These are phyloP conservation scores for Epirrhoe tristata DNA, from an alignment of 2,888 invertebrate species.

Conservation along the genomic window DNA sequence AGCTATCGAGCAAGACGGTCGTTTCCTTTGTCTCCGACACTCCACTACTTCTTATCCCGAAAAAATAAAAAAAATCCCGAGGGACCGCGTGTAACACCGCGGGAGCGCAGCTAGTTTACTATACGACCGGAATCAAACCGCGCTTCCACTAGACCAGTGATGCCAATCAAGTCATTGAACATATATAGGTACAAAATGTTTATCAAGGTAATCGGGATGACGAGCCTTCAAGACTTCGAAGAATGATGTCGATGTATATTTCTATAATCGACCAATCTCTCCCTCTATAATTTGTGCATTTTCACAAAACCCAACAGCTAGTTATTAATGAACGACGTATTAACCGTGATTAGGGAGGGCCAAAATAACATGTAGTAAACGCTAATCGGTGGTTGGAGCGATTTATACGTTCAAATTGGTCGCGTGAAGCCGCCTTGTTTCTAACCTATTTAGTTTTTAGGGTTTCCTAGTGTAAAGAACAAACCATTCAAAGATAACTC, in stretches of 20 bases:
- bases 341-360: conserved; percentile 46
- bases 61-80: too few relatives aligned
- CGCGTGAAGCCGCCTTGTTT: conserved; percentile 35
- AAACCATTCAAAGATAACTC: background rate
- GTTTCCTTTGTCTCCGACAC: too few relatives aligned
- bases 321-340: conserved; percentile 48
- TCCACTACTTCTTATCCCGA: too few relatives aligned
- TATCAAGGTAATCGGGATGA: background rate
- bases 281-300: conserved; percentile 38
- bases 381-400: conserved; percentile 43
- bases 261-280: conserved; percentile 19
- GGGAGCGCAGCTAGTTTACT: too few relatives aligned
- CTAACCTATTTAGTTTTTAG: background rate
- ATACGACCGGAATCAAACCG: too few relatives aligned
- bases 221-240: conserved; percentile 24
- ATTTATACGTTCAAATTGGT: conserved; percentile 45
- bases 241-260: conserved; percentile 31
- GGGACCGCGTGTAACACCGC: too few relatives aligned
- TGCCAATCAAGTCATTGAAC: too few relatives aligned
- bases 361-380: conserved; percentile 45
- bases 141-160: too few relatives aligned
- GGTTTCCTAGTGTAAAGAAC: background rate
- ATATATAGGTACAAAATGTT: too few relatives aligned
- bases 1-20: too few relatives aligned
- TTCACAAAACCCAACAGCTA: conserved; percentile 35